Percentiles rank a stretch among this genome's conserved stretches.
These are phyloP conservation scores for Uromys caudimaculatus DNA, from an alignment of 2,797 vertebrate species.

Conservation along the genomic window DNA sequence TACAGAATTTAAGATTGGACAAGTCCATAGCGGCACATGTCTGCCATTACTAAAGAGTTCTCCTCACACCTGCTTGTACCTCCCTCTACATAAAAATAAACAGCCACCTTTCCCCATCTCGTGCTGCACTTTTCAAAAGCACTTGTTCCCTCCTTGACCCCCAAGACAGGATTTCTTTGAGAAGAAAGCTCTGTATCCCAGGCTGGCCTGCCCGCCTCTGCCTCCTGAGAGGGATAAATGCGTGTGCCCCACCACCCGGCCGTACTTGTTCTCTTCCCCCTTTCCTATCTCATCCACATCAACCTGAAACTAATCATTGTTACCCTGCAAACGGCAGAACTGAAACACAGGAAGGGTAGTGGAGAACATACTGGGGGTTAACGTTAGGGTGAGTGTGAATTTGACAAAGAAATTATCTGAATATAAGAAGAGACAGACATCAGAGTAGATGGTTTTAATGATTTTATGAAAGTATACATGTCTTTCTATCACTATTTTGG, in stretches of 20 bases:
- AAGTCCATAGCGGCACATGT: neutral
- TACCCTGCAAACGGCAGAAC: conserved; percentile 46
- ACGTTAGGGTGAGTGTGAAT: neutral
- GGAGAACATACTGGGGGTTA: conserved; percentile 23
- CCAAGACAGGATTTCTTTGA: neutral
- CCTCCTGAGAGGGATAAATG: neutral
- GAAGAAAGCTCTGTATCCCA: neutral
- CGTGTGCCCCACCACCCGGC: accelerated
- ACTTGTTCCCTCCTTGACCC: neutral
- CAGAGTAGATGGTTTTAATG: neutral
- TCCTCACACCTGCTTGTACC: neutral
- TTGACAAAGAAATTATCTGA: conserved; percentile 36
- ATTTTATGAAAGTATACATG: conserved; percentile 2
- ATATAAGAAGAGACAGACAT: neutral
- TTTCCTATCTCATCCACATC: conserved; percentile 15
- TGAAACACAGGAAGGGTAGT: neutral
- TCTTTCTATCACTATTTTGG: conserved; percentile 11
- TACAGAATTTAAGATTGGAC: neutral
- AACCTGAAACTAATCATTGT: neutral
- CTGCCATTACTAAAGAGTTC: neutral
- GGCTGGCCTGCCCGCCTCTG: neutral
- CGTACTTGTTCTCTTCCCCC: conserved; percentile 17
- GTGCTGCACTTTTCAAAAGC: conserved; percentile 39
- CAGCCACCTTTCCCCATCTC: neutral
- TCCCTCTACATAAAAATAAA: conserved; percentile 28